phyloP scores from a whole-genome alignment of 2,113 vertebrate species.

The Chascanopsetta lugubris region DNA sequence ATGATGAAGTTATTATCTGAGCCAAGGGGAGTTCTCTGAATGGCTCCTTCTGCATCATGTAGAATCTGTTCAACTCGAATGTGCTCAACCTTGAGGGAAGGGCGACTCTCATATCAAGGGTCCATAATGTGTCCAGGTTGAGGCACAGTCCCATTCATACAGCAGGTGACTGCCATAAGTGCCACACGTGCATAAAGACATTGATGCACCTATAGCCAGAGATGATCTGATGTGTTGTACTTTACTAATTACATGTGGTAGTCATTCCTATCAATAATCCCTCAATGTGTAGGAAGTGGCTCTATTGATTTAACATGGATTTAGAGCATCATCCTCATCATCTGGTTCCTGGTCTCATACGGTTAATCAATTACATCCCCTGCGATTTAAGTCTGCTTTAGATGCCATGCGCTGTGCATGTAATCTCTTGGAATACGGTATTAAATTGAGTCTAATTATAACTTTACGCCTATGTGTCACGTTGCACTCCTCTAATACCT shows the following conservation, averaged over 20 bases:
- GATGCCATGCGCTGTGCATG: conserved; percentile 56
- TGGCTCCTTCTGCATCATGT: conserved; percentile 66
- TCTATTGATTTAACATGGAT: conserved; percentile 72
- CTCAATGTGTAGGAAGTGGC: conserved; percentile 66
- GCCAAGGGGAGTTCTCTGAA: conserved; percentile 74
- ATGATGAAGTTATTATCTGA: conserved; percentile 84
- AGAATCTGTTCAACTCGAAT: conserved; percentile 62
- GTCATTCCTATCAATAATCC: conserved; percentile 74
- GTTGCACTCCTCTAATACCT: conserved; percentile 56
- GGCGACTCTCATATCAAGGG: conserved; percentile 54
- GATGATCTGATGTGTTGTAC: conserved; percentile 37
- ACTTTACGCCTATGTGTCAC: conserved; percentile 66
- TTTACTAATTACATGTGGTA: conserved; percentile 49
- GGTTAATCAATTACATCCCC: conserved; percentile 74
- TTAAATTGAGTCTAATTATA: conserved; percentile 74
- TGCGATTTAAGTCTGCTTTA: conserved; percentile 61
- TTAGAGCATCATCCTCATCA: conserved; percentile 70
- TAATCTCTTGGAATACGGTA: conserved; percentile 71
- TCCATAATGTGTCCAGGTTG: conserved; percentile 44
- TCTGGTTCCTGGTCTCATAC: conserved; percentile 62
- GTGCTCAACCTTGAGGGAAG: conserved; percentile 76
- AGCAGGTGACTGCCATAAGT: conserved; percentile 41
- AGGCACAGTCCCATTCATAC: conserved; percentile 38
- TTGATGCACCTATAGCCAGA: conserved; percentile 25
- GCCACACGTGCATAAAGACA: conserved; percentile 26